phyloP scores from a whole-genome alignment of 2,797 vertebrate genomes.

The Gouania willdenowi region DNA sequence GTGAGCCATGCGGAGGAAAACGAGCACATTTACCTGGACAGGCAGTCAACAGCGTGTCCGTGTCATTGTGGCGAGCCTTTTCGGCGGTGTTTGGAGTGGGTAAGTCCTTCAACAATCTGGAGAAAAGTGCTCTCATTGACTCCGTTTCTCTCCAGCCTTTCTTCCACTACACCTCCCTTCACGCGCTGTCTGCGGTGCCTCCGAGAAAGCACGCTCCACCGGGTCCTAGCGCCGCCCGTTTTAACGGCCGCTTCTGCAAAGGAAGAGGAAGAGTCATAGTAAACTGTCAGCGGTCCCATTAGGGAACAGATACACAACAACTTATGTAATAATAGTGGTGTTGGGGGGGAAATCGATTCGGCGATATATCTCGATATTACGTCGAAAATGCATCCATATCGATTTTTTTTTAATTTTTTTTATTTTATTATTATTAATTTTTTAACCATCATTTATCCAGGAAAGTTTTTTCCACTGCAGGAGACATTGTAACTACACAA shows the following conservation, averaged over 20 bases:
- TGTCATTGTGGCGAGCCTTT: constrained; percentile 71
- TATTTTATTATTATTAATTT: no score
- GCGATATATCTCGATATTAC: no score
- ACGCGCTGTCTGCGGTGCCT: constrained; percentile 72
- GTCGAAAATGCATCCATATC: no score
- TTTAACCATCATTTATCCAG: no score
- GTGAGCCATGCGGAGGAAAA: constrained; percentile 68
- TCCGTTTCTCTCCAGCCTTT: constrained; percentile 79
- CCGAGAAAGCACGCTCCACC: constrained; percentile 59
- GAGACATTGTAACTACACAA: no score
- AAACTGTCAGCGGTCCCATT: constrained; percentile 32
- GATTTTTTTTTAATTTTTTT: no score
- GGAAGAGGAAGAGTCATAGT: constrained; percentile 2
- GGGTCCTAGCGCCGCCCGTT: constrained; percentile 68
- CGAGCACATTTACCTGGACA: constrained; percentile 73
- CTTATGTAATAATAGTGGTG: no score
- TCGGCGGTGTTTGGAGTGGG: constrained; percentile 67
- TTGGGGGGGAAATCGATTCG: no score
- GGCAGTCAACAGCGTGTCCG: constrained; percentile 74
- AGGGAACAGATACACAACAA: no score
- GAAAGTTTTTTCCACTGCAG: no score
- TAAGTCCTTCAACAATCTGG: constrained; percentile 77
- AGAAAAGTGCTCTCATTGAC: constrained; percentile 80
- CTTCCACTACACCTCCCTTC: constrained; percentile 80
- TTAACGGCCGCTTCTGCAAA: no score